Evolutionary conservation across 1,140 invertebrate species (phyloP), one percentile per base, ranked within the genome.

Genomic region (Heliconius congener): DNA sequence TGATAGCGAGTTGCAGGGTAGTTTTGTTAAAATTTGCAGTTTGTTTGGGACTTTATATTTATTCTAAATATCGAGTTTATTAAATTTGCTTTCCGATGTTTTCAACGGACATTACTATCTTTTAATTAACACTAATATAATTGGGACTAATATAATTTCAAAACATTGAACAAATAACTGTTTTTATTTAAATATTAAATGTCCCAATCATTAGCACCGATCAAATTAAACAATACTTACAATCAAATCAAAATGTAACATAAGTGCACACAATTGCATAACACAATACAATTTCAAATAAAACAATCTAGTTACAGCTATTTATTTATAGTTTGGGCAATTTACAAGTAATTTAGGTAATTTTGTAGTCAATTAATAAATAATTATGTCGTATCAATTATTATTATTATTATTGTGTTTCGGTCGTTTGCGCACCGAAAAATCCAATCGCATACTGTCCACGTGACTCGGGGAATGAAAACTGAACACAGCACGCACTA

Each of bases 321-420:
- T 84, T 81, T 84, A 80, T 83, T 57, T 82, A 81, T 84, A 81
- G 86, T 30, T 39, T 9, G 71, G 23, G 71, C 37, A 42, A 72
- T 87, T 85, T 80, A 80, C 75, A 52, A 76, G 81, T 78, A 85
- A 86, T 87, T 86, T 84, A 83, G 79, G 76, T 83, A 83, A 86
- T 76, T 86, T 77, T 77, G 78, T 39, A 80, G 72, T 81, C 85
- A 76, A 87, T 87, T 88, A 88, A 85, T 86, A 84, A 83, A 85
- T 86, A 88, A 88, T 88, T 83, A 84, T 85, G 81, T 84, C 80
- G 75, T 75, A 81, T 80, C 52, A 79, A 80, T 78, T 71, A 76
- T 78, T 42, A 55, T 50, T 42, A 55, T 50, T 73, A 55, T 50
- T 73, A 74, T 57, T 57, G 55, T n/a, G 2, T 9, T 13, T 27